Conservation (phyloP, 1,140 invertebrate species). For the Sycophaga agraensis region DNA sequence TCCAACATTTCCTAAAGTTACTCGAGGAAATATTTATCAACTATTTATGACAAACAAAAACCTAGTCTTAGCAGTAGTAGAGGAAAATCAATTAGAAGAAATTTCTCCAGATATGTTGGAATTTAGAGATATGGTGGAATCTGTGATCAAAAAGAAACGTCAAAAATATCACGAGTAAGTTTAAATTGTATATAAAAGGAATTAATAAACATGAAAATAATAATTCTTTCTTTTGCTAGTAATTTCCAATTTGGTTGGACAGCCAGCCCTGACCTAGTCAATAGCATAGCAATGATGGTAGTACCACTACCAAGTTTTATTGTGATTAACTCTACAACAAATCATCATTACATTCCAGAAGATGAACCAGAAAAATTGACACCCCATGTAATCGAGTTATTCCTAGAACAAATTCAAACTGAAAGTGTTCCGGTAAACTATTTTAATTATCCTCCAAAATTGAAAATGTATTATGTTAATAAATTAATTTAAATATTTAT, state of each 20-base stretch:
- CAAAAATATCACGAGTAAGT: constrained; percentile 75
- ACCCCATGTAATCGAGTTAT: constrained; percentile 74
- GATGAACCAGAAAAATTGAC: constrained; percentile 80
- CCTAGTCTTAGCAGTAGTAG: constrained; percentile 81
- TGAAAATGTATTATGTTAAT: not conserved
- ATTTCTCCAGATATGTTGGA: constrained; percentile 78
- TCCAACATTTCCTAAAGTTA: constrained; percentile 85
- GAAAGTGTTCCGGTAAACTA: constrained; percentile 68
- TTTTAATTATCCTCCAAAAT: not conserved
- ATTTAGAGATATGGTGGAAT: constrained; percentile 83
- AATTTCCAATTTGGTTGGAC: constrained; percentile 93
- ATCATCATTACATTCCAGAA: constrained; percentile 86
- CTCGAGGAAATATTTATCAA: constrained; percentile 80
- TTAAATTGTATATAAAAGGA: too few species aligned
- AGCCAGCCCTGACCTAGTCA: constrained; percentile 81
- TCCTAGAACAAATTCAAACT: constrained; percentile 74
- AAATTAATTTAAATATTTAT: constrained; percentile 32
- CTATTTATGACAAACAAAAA: constrained; percentile 82
- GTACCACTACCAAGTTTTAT: constrained; percentile 82
- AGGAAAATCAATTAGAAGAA: constrained; percentile 84
- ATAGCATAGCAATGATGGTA: constrained; percentile 85
- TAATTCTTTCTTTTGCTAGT: constrained; percentile 42
- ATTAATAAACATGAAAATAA: not conserved
- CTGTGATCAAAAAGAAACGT: constrained; percentile 75
- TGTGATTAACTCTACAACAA: constrained; percentile 86